Percentiles rank a stretch among this genome's conserved stretches.
phyloP scores from a whole-genome alignment of 2,113 vertebrate species.

The Prunella himalayana region DNA sequence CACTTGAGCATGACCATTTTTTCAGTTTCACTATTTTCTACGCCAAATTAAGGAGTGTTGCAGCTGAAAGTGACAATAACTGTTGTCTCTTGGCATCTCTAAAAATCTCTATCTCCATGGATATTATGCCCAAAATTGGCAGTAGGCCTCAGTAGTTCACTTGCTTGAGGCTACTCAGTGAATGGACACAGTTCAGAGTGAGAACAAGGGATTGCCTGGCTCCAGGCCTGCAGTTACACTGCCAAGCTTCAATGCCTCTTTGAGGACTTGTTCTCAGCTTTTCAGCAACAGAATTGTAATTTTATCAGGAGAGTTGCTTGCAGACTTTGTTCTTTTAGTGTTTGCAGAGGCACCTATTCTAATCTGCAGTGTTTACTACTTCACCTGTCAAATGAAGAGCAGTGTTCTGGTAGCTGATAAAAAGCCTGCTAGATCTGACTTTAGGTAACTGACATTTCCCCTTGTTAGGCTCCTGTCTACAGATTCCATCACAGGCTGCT shows the following conservation, averaged over 20 bases:
- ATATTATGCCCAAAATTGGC: background rate
- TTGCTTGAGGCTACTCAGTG: background rate
- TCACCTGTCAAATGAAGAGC: background rate
- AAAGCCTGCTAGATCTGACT: background rate
- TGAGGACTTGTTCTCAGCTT: background rate
- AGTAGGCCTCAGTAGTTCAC: background rate
- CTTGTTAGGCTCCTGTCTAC: constrained; percentile 40
- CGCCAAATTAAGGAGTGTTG: background rate
- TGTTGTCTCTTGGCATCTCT: background rate
- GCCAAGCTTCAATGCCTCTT: background rate
- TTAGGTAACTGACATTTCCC: background rate
- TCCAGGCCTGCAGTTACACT: background rate
- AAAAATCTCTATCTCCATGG: background rate
- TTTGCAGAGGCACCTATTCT: background rate
- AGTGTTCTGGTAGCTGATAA: background rate
- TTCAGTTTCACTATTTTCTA: background rate
- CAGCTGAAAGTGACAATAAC: background rate
- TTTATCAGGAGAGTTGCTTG: background rate
- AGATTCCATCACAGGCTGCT: constrained; percentile 46
- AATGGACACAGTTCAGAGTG: background rate
- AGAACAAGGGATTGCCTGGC: background rate
- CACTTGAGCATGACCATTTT: background rate
- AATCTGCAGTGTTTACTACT: background rate
- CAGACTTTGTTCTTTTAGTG: background rate
- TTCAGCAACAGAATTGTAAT: background rate